phyloP scores from a whole-genome alignment of 1,140 invertebrate species.

The Bombyx mori region DNA sequence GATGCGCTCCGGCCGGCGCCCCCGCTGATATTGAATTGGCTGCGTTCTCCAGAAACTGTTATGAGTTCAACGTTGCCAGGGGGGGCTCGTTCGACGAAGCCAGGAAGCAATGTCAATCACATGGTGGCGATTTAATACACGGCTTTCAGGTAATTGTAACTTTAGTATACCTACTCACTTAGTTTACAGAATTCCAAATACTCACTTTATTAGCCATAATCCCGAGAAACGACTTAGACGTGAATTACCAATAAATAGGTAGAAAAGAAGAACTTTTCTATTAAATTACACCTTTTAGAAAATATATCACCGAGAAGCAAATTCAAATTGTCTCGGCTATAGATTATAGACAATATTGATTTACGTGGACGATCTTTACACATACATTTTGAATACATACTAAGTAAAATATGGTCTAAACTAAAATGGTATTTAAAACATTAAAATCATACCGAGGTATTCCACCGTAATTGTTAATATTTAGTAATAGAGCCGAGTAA shows the following conservation, averaged over 20 bases:
- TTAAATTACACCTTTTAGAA: no score
- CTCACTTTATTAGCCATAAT: background rate
- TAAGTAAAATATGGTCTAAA: no score
- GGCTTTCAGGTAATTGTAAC: constrained; percentile 72
- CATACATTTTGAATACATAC: no score
- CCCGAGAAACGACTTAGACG: background rate
- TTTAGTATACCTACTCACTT: background rate
- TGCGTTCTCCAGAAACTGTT: constrained; percentile 88
- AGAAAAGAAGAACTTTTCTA: no score
- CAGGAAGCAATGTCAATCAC: constrained; percentile 79
- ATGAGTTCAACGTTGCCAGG: constrained; percentile 86
- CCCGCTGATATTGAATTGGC: constrained; percentile 82
- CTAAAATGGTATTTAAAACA: no score
- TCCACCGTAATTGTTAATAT: no score
- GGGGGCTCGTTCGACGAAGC: constrained; percentile 87
- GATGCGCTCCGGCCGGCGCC: constrained; percentile 79
- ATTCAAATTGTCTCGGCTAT: no score
- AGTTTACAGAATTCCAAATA: background rate
- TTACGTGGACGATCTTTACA: no score
- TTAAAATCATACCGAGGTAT: no score
- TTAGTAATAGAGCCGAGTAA: no score
- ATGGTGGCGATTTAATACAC: constrained; percentile 87
- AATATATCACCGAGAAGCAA: no score
- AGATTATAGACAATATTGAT: no score
- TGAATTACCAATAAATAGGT: background rate